Evolutionary conservation across 2,888 invertebrate species (phyloP).

Genomic region (Perizoma flavofasciatum): DNA sequence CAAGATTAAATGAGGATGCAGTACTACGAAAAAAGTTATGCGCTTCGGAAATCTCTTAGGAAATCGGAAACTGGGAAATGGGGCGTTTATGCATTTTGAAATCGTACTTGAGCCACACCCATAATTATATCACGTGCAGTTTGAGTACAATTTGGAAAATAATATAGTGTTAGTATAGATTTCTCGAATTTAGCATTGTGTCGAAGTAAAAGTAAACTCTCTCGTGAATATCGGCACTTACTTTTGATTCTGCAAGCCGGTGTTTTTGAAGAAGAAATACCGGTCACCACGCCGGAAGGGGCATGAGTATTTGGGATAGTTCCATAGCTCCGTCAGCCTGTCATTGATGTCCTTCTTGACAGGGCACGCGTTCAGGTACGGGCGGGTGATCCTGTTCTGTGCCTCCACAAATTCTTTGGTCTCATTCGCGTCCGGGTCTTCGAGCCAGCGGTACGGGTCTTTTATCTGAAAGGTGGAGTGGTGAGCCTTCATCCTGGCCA

Average conservation of each 20-base stretch:
- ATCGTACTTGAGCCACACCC: too few species aligned
- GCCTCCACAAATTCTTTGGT: conserved; percentile 95
- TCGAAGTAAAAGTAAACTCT: too few species aligned
- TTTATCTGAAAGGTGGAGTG: conserved; percentile 81
- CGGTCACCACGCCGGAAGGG: conserved; percentile 91
- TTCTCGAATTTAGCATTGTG: too few species aligned
- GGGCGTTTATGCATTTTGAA: too few species aligned
- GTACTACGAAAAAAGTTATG: too few species aligned
- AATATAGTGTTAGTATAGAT: too few species aligned
- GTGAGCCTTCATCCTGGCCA: neutral
- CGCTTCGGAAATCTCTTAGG: too few species aligned
- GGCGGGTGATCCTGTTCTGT: conserved; percentile 94
- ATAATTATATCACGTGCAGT: too few species aligned
- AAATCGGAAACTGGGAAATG: too few species aligned
- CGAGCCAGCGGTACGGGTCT: conserved; percentile 98
- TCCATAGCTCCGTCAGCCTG: conserved; percentile 95
- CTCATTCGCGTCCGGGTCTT: conserved; percentile 96
- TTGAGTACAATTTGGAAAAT: too few species aligned
- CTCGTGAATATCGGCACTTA: conserved; percentile 57
- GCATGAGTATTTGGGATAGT: conserved; percentile 97
- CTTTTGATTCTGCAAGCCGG: conserved; percentile 98
- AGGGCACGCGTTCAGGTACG: conserved; percentile 91
- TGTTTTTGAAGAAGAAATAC: conserved; percentile 97
- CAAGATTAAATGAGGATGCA: neutral
- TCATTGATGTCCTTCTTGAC: conserved; percentile 89